Evolutionary conservation across 1,140 invertebrate genomes (phyloP), one percentile per base, ranked within the genome.

Genomic region (Drosophila tropicalis): DNA sequence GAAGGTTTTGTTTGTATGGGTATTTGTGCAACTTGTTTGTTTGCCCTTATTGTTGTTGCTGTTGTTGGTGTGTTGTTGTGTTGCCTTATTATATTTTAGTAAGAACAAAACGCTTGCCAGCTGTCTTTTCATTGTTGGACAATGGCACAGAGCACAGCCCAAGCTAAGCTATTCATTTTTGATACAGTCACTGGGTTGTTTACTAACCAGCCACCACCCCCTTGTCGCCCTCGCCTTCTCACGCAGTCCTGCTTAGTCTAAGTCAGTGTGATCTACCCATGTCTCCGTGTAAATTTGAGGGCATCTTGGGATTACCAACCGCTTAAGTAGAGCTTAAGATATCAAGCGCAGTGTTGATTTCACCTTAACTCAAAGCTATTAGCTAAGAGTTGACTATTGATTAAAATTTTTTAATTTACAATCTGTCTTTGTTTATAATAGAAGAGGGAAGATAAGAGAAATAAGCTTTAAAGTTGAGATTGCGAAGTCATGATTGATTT

Each of bases 51-150:
- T 70, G 61, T 39, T 54, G 13, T 51, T 70, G 41, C 32, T 41
- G 29, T 36, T 67, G 17, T 51, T 72, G 34, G 25, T 40, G 25
- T 40, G 17, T 13, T 75, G 67, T 55, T 81, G 76, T 62, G 67
- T 72, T 72, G 81, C 83, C 81, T 85, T 85, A 85, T 85, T 85
- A 85, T 85, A 85, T 85, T 85, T 85, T 77, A 74, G 58, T 65
- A 58, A 72, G 81, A 80, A 85, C 81, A 85, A 85, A 81, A 70
- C 70, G 65, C 44, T 70, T 68, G 63, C 66, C 74, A 66, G 65
- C 75, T 60, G 69, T 67, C 67, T 81, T 85, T 81, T 85, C 74
- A 85, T 85, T 81, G 82, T 84, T 74, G 67, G 72, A 81, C 74
- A 81, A 71, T 71, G 67, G 56, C 58, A 47, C 58, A 47, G 47